Evolutionary conservation across 2,888 invertebrate genomes (phyloP).

Genomic region (Osmoderma eremita): DNA sequence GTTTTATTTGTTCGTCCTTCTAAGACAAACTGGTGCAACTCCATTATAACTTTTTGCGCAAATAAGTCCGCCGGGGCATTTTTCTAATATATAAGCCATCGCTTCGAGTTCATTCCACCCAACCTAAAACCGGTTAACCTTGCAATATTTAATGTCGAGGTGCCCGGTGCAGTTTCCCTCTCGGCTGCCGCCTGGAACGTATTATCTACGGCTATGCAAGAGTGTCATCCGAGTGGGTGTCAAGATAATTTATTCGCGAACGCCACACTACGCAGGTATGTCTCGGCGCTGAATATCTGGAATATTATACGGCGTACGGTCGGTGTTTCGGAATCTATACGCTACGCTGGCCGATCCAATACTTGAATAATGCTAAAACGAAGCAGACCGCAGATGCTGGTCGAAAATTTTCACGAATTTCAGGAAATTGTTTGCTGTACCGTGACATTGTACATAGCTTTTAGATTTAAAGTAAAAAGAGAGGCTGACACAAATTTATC

Average conservation of each 20-base stretch:
- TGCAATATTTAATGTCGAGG: slow-evolving; percentile 24
- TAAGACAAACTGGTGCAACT: slow-evolving; percentile 2
- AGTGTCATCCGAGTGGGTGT: slow-evolving; percentile 33
- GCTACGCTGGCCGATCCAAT: slow-evolving; percentile 7
- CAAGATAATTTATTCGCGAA: slow-evolving; percentile 32
- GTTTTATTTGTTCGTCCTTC: too few species aligned
- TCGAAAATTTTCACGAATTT: not conserved
- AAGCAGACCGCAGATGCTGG: not conserved
- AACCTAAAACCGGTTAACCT: slow-evolving; percentile 30
- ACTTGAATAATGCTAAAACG: slow-evolving; percentile 10
- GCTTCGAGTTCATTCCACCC: slow-evolving; percentile 30
- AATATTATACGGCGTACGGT: not conserved
- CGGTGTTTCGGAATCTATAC: slow-evolving; percentile 27
- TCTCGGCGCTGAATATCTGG: slow-evolving; percentile 11
- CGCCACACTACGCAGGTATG: slow-evolving; percentile 20
- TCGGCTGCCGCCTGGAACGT: not conserved
- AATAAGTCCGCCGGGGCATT: slow-evolving; percentile 19
- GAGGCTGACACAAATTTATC: too few species aligned
- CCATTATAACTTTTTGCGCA: slow-evolving; percentile 24
- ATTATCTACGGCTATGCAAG: slow-evolving; percentile 17
- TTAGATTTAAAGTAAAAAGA: too few species aligned
- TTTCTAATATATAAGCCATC: slow-evolving; percentile 26
- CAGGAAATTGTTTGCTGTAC: not conserved
- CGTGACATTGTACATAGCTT: too few species aligned
- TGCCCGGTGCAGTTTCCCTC: slow-evolving; percentile 22